Percentiles rank a stretch among this genome's conserved stretches.
These are phyloP conservation scores for Amiota mariae DNA, from an alignment of 2,888 invertebrate genomes.

Conservation along the genomic window DNA sequence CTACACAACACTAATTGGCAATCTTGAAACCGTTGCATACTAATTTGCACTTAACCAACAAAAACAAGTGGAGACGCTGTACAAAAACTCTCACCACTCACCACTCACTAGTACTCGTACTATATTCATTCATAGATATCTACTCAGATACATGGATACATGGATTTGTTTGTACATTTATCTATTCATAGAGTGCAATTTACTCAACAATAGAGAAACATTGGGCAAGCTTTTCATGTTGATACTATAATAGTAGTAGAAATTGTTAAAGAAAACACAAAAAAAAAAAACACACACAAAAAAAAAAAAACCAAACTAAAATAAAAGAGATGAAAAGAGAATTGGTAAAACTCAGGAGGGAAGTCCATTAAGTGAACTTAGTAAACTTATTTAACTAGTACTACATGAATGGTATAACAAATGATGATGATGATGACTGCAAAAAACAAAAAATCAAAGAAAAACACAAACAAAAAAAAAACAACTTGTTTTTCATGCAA, in stretches of 20 bases:
- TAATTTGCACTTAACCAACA: constrained; percentile 51
- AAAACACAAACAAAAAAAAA: too few species aligned
- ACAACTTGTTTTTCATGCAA: too few species aligned
- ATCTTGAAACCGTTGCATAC: constrained; percentile 59
- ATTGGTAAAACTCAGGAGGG: too few species aligned
- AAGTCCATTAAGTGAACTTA: too few species aligned
- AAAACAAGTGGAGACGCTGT: constrained; percentile 3
- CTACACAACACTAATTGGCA: constrained; percentile 47
- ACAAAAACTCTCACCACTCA: constrained; percentile 5
- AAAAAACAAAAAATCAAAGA: too few species aligned
- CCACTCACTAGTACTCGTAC: too few species aligned
- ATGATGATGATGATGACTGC: too few species aligned
- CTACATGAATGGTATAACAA: too few species aligned
- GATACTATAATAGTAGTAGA: too few species aligned
- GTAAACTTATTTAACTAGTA: too few species aligned
- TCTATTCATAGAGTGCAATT: constrained; percentile 40
- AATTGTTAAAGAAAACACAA: constrained; percentile 8
- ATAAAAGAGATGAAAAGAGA: constrained; percentile 39
- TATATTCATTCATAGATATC: too few species aligned
- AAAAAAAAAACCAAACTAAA: constrained; percentile 14
- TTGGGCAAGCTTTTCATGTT: neutral
- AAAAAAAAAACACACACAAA: constrained; percentile 21
- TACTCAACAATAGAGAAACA: neutral
- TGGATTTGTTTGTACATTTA: neutral
- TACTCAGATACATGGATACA: too few species aligned